Evolutionary conservation across 1,140 invertebrate genomes (phyloP).

Genomic region (Chrysoperla carnea): DNA sequence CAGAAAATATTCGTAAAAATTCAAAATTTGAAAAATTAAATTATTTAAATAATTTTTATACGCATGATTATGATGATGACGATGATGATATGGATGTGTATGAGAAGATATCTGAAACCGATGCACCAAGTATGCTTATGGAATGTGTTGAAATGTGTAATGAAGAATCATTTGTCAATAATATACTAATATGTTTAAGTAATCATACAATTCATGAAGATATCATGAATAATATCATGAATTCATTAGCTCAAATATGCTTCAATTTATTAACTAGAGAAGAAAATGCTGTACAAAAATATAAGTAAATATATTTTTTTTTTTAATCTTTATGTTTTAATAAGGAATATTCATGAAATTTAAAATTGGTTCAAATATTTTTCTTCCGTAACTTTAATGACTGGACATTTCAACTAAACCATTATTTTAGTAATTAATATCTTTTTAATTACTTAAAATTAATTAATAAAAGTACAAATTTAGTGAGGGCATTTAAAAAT

Average conservation of each 20-base stretch:
- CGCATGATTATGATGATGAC: slow-evolving; percentile 13
- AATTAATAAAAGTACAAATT: too few species aligned
- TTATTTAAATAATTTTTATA: background rate
- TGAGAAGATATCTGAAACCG: background rate
- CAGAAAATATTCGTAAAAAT: background rate
- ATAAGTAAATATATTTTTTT: slow-evolving; percentile 13
- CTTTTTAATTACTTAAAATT: too few species aligned
- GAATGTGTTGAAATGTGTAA: background rate
- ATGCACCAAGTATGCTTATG: background rate
- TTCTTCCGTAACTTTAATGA: too few species aligned
- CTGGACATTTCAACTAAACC: too few species aligned
- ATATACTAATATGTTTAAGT: slow-evolving; percentile 14
- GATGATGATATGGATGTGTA: slow-evolving; percentile 13
- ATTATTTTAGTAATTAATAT: too few species aligned
- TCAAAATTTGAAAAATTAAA: background rate
- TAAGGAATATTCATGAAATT: too few species aligned
- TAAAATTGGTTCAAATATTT: too few species aligned
- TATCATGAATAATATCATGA: slow-evolving; percentile 15
- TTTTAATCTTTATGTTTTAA: too few species aligned
- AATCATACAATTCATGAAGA: slow-evolving; percentile 3
- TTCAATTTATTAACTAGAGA: slow-evolving; percentile 13
- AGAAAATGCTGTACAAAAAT: slow-evolving; percentile 9
- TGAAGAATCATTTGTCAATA: slow-evolving; percentile 9
- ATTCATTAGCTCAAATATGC: slow-evolving; percentile 15
- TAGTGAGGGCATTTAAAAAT: too few species aligned